Base-by-base conservation (phyloP, 1,140 invertebrate genomes). In the Lethocerus indicus region DNA sequence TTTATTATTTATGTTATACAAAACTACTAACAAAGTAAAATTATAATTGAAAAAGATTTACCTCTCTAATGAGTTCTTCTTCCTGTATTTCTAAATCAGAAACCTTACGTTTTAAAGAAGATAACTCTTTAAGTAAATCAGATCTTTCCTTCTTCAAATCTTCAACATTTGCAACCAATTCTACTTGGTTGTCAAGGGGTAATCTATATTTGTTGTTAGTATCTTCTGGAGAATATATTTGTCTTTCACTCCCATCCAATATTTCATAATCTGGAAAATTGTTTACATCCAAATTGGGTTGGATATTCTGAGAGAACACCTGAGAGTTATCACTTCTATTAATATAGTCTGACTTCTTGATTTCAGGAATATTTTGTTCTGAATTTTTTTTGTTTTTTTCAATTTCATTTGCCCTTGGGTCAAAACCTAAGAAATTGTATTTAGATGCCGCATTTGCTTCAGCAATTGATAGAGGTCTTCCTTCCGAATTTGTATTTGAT, bases 41-140 rank as follows among this genome's bases (percentile, higher is more conserved):
- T 45, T 20, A 9, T 13, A 6, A 6, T 26, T 16, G 5, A 16
- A 24, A 45, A 24, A 27, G 5, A 7, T 6, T 9, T 65, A 87
- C 85, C 74, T 86, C 84, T 71, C 81, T 70, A 27, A 82, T 71
- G 20, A 85, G 78, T 64, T 90, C 85, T 61, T 85, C 81, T 59
- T 87, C 82, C 59, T 87, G 83, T 20, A 73, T 74, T 59, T 87
- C 79, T 43, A 88, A 79, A 57, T 87, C 83, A 1, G 75, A 70
- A 52, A 88, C 79, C 60, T 81, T 78, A 51, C 76, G 71, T 58
- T 87, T 87, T 16, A 88, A 65, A 28, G 68, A 65, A 27, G 76
- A 69, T 32, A 82, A 71, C 54, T 69, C 66, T 0, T 66, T 57
- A 23, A 76, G 57, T 27, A 73, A 59, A 40, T 75, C 71, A 48